Evolutionary conservation across 2,113 vertebrate genomes (phyloP).

Genomic region (Casuarius casuarius): DNA sequence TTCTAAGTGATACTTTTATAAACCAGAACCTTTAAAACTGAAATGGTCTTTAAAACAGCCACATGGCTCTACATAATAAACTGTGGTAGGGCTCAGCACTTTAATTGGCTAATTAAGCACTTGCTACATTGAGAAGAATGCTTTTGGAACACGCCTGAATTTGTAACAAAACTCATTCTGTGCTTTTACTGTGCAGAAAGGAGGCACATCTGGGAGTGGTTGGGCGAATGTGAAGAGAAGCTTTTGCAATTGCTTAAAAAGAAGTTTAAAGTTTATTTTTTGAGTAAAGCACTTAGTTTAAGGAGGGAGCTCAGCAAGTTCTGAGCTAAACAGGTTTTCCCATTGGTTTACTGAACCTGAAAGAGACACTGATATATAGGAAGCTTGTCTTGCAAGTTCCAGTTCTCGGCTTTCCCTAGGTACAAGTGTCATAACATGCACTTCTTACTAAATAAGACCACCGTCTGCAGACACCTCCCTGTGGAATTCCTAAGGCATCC

Average conservation of each 20-base stretch:
- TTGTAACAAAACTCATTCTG: slow-evolving; percentile 36
- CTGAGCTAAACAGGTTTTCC: slow-evolving; percentile 31
- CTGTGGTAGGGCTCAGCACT: slow-evolving; percentile 62
- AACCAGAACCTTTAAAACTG: slow-evolving; percentile 48
- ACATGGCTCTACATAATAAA: slow-evolving; percentile 60
- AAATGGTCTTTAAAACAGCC: slow-evolving; percentile 45
- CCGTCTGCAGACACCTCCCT: slow-evolving; percentile 38
- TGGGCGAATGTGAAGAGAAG: neutral
- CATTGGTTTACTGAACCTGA: slow-evolving; percentile 42
- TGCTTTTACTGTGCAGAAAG: slow-evolving; percentile 24
- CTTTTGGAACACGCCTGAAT: slow-evolving; percentile 44
- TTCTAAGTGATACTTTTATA: slow-evolving; percentile 44
- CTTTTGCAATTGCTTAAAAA: slow-evolving; percentile 44
- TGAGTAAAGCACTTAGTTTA: slow-evolving; percentile 19
- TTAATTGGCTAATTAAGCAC: slow-evolving; percentile 60
- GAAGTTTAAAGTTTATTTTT: slow-evolving; percentile 38
- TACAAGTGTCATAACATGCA: slow-evolving; percentile 37
- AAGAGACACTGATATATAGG: slow-evolving; percentile 59
- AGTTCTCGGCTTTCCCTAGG: slow-evolving; percentile 60
- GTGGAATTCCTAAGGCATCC: slow-evolving; percentile 18
- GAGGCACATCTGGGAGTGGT: slow-evolving; percentile 38
- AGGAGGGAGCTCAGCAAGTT: slow-evolving; percentile 20
- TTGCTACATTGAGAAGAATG: slow-evolving; percentile 7
- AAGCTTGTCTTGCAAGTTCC: slow-evolving; percentile 43
- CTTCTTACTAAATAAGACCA: slow-evolving; percentile 54